phyloP scores from a whole-genome alignment of 2,113 vertebrate genomes.

The Caretta caretta region DNA sequence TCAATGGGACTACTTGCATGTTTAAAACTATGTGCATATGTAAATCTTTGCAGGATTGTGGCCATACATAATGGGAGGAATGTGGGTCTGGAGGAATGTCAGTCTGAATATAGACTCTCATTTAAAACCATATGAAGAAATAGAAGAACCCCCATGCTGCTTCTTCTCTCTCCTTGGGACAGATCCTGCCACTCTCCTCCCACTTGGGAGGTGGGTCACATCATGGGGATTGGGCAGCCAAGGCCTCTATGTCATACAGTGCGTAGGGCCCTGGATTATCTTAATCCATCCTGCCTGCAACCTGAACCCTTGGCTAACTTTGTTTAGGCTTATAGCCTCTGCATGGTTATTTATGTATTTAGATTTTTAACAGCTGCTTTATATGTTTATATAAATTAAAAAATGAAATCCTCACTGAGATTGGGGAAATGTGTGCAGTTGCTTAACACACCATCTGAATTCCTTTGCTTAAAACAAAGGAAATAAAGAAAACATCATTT shows the following conservation, averaged over 20 bases:
- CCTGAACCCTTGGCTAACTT: background rate
- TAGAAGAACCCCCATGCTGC: background rate
- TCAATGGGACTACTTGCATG: background rate
- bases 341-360: background rate
- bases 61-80: background rate
- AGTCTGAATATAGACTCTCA: background rate
- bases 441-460: background rate
- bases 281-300: background rate
- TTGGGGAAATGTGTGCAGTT: background rate
- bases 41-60: background rate
- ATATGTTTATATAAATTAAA: background rate
- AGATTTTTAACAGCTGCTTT: background rate
- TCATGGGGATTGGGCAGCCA: background rate
- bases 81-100: background rate
- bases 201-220: background rate
- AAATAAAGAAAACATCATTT: background rate
- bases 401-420: background rate
- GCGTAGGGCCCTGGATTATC: background rate
- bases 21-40: background rate
- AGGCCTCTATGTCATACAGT: background rate
- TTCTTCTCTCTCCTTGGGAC: background rate
- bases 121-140: background rate
- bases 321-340: background rate
- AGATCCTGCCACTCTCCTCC: background rate
- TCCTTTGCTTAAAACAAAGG: background rate